Evolutionary conservation across 2,888 invertebrate species (phyloP), one percentile per base, ranked within the genome.

Genomic region (Caenorhabditis angaria): DNA sequence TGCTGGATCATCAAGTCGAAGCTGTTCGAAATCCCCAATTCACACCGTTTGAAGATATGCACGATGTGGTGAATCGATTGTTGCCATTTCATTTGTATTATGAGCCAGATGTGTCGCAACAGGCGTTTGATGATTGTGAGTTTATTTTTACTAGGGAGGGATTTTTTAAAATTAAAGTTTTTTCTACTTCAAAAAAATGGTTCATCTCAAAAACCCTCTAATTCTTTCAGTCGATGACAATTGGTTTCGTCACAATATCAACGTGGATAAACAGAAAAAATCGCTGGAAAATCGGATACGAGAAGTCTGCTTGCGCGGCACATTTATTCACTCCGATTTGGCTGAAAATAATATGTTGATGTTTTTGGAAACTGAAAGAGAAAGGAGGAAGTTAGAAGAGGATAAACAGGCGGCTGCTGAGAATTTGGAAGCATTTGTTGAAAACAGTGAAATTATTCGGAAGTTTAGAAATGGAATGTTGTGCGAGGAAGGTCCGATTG

Each of bases 301-400:
- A 14, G 66, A 64, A 28, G 61, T 65, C 20, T 20, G 73, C 12
- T 70, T 73, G 10, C 53, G 67, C 2, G 73, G 73, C 4, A 50
- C 78, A 18, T 61, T 63, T 61, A 62, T 65, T 1, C 22, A 53
- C 12, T 41, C 51, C 2, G 58, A 60, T 2, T 53, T 56, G 47
- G 63, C 66, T 53, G 79, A 79, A 48, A 35, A 64, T 12, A 79
- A 73, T 28, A 65, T 79, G 59, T 41, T 77, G 12, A 56, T 70
- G 22, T 73, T 53, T 35, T 63, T 79, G 24, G 79, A 79, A 20
- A 64, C 63, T 2, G 79, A 79, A 54, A 65, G 69, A 10, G 77
- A 77, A 50, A 61, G 65, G 47, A 29, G 73, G 22, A 65, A 64
- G 48, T 63, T 79, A 14, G 79, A 68, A 20, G 68, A 72, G 12